Conservation (phyloP, 2,113 vertebrate species). For the Gymnorhina tibicen region DNA sequence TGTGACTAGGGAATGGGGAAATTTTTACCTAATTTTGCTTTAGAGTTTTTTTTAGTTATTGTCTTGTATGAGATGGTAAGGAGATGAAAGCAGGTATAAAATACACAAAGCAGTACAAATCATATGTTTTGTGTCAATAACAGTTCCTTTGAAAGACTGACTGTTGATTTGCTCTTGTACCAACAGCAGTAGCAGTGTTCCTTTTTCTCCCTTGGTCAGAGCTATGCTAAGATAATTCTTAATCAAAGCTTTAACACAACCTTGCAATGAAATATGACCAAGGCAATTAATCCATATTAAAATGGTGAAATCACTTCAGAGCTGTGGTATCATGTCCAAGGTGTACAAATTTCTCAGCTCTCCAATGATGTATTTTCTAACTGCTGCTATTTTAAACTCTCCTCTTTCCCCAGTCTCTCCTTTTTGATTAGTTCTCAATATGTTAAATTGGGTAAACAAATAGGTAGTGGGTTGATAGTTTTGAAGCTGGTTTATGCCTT, state of each 20-base stretch:
- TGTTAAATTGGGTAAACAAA: slow-evolving; percentile 36
- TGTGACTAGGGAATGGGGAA: not conserved
- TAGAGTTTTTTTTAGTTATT: not conserved
- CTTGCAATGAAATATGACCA: not conserved
- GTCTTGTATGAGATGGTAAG: not conserved
- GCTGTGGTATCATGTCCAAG: not conserved
- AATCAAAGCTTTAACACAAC: not conserved
- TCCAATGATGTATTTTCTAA: not conserved
- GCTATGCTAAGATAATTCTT: not conserved
- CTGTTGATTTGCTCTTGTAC: not conserved
- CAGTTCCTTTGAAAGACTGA: not conserved
- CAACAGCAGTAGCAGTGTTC: not conserved
- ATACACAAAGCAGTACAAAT: not conserved
- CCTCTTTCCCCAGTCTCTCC: not conserved
- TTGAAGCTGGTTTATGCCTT: slow-evolving; percentile 14
- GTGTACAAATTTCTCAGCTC: not conserved
- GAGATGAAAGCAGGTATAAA: not conserved
- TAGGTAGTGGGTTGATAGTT: not conserved
- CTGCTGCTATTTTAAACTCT: not conserved
- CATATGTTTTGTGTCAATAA: not conserved
- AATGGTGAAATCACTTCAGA: not conserved
- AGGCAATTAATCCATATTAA: not conserved
- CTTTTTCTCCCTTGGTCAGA: not conserved
- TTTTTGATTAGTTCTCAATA: slow-evolving; percentile 37
- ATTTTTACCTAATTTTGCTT: not conserved